Evolutionary conservation across 2,888 invertebrate genomes (phyloP), one percentile per base, ranked within the genome.

Genomic region (Tenthredo amoena): DNA sequence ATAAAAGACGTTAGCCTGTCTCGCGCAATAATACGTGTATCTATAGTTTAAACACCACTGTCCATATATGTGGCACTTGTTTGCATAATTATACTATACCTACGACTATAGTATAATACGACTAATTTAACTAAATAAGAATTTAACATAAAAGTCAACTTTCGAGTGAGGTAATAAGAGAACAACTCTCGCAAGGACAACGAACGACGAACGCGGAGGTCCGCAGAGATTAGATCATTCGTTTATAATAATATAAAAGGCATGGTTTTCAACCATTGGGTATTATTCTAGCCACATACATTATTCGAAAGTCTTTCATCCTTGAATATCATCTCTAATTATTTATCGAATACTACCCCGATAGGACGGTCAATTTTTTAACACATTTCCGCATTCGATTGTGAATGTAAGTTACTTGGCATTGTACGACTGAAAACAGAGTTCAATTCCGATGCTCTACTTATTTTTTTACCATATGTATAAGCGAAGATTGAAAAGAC

Each of bases 61-160:
- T 62, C 2, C 18, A 26, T 62, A 62, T 62, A 62, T 5, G 62
- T 21, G 62, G 0, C 62, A 62, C 21, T 26, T 26, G 26, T 7
- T 62, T 62, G 62, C 62, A 62, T 62, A 62, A 62, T 26, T 62
- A 62, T 62, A 62, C 62, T 21, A 26, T 26, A 47, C 10, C 21
- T 62, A 62, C 62, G n/a, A 62, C 62, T 62, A 12, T 26, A 21
- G 62, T 12, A 1, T 10, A 10, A 26, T 26, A 9, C 1, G 21
- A 26, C 10, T 62, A 62, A 62, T 26, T 62, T 2, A 55, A 55
- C 55, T n/a, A n/a, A 55, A 55, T 55, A 55, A 31, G 7, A 68
- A 68, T 71, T 71, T 71, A 18, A 71, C 31, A 71, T 71, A 71
- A 40, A 71, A 71, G 71, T 71, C 34, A 71, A 71, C 71, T 71